Base-by-base conservation (phyloP, 2,113 vertebrate species). In the Lates calcarifer region DNA sequence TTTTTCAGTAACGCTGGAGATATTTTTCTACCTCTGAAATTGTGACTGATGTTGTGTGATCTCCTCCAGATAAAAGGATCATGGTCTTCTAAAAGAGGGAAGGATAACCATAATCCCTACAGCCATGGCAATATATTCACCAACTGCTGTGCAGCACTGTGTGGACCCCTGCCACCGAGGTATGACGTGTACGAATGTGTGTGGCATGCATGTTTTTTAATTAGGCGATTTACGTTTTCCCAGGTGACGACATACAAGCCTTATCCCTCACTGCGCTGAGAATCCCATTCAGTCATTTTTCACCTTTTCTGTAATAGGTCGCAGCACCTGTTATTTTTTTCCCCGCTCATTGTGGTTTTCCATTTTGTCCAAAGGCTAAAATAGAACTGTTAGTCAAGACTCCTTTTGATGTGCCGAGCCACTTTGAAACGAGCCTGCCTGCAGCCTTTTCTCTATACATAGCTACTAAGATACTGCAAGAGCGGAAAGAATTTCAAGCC, bases 51-150 rank as follows among this genome's bases (percentile, higher is more conserved):
- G 33, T 15, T 87, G 55, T 55, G 60, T 53, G 35, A 11, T 93
- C 63, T 94, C 80, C 85, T 95, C 84, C 92, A 99, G 98, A 99
- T 99, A 90, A 99, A 99, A 95, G 98, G 98, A 53, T 98, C 98
- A 0, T 99, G 98, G 98, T 99, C 98, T 85, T 97, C 96, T 91
- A 99, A 99, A 95, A 96, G 97, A 95, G 96, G 97, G 74, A 99
- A 99, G 94, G 98, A 99, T 79, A 99, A 98, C 93, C 99, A 97
- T 90, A 99, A 99, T 88, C 98, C 98, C 24, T 99, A 99, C 94
- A 99, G 98, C 95, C 94, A 99, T 0, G 98, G 98, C 67, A 99
- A 97, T 87, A 97, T 99, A 89, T 95, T 98, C 88, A 97, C 95
- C 60, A 99, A 99, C 90, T 99, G 98, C 95, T 98, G 97, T 79